Evolutionary conservation across 2,888 invertebrate genomes (phyloP), one percentile per base, ranked within the genome.

Genomic region (Lobophora halterata): DNA sequence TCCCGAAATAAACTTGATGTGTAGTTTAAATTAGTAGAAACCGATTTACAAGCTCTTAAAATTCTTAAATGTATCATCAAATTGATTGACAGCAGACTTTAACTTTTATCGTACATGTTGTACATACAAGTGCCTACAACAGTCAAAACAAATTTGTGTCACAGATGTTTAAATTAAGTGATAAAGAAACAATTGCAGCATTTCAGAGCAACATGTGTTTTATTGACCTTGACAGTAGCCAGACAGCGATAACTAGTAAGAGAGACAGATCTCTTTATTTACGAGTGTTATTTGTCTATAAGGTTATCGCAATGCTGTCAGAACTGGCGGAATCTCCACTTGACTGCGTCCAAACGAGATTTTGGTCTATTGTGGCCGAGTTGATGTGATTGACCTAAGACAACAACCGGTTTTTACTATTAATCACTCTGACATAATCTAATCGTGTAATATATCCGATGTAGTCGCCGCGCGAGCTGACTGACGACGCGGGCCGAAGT

Each of bases 341-440:
- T 71, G 63, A 61, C 53, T 44, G 60, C 41, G 36, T 58, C 61
- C 58, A 65, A 70, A 58, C 63, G 38, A 46, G 61, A 52, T 47
- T 41, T 39, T 39, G 32, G 48, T 37, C 38, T 46, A 47, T 52
- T 49, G 49, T 52, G 20, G 30, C 50, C 48, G 49, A 36, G 61
- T 46, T 49, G 65, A 70, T 66, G 79, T 78, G 73, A 79, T 72
- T 79, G 79, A 79, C 79, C 79, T 66, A 63, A 65, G 59, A 60
- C 67, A 61, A 63, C 56, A 71, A 76, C 76, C 69, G 71, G 76
- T 77, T 72, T 67, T 59, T 40, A 56, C 58, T 68, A 72, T 72
- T 73, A 75, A 73, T 76, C 72, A 73, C 55, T 61, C 65, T 76
- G 75, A 78, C 72, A 74, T 76, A 78, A 77, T 73, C 67, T 76